Evolutionary conservation across 1,140 invertebrate genomes (phyloP).

Genomic region (Leptinotarsa defecta): DNA sequence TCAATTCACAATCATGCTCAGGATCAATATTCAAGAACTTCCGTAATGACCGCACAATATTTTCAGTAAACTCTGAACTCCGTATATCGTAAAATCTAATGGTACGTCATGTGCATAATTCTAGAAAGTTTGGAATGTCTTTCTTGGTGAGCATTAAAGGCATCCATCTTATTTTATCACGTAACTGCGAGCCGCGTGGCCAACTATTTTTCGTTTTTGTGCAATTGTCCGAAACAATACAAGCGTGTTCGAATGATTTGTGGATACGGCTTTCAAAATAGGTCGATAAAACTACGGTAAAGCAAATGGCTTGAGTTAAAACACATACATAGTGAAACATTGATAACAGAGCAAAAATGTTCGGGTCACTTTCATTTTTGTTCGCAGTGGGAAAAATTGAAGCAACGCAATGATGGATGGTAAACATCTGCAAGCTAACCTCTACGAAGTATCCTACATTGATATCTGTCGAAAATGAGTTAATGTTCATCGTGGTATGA

Average conservation of each 20-base stretch:
- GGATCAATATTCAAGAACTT: neutral
- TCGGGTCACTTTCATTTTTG: too few species aligned
- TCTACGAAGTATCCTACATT: too few species aligned
- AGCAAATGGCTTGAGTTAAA: too few species aligned
- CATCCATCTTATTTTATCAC: constrained; percentile 12
- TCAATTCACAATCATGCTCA: too few species aligned
- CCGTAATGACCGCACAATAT: neutral
- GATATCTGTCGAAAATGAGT: too few species aligned
- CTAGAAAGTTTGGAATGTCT: constrained; percentile 9
- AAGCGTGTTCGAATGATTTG: constrained; percentile 4
- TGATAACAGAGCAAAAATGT: too few species aligned
- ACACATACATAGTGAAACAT: too few species aligned
- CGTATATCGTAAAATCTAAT: neutral
- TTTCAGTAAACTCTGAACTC: neutral
- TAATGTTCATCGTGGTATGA: too few species aligned
- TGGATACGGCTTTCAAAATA: neutral
- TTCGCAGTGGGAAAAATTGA: too few species aligned
- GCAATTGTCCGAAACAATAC: constrained; percentile 16
- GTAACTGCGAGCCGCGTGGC: neutral
- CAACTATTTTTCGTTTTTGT: neutral
- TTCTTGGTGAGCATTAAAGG: constrained; percentile 4
- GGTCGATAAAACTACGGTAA: neutral
- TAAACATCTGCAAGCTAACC: too few species aligned
- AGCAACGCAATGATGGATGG: too few species aligned
- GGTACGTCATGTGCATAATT: constrained; percentile 1